A percentile compares a stretch with the other conserved stretches of the same genome.
phyloP scores from a whole-genome alignment of 2,888 invertebrate species.

The Brenthis hecate region DNA sequence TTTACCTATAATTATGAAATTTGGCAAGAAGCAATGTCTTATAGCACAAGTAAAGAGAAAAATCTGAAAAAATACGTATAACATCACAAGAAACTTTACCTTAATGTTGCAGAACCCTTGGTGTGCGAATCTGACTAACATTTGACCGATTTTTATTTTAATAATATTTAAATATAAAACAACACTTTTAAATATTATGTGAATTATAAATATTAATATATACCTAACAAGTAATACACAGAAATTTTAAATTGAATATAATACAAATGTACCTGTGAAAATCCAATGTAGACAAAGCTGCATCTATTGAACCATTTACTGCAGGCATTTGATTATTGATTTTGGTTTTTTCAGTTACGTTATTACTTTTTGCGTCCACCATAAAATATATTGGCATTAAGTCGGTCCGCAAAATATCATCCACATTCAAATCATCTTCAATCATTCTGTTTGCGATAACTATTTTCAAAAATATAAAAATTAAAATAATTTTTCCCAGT shows the following conservation, averaged over 20 bases:
- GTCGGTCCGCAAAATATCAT: slow-evolving; percentile 87
- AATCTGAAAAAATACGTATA: too few species aligned
- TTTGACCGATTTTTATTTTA: too few species aligned
- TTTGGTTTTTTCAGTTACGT: slow-evolving; percentile 38
- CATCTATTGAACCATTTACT: slow-evolving; percentile 83
- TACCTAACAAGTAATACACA: too few species aligned
- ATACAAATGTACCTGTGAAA: slow-evolving; percentile 84
- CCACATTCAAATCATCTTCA: slow-evolving; percentile 76
- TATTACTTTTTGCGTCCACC: slow-evolving; percentile 54
- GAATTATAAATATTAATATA: too few species aligned
- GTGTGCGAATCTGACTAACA: neutral
- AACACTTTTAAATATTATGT: too few species aligned
- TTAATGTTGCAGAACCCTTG: neutral
- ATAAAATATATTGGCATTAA: slow-evolving; percentile 86
- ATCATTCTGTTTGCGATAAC: slow-evolving; percentile 48
- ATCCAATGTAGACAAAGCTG: slow-evolving; percentile 84
- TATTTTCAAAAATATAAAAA: neutral
- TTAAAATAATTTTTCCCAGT: neutral
- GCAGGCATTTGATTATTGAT: slow-evolving; percentile 46
- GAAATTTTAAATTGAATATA: neutral
- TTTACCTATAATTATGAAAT: too few species aligned
- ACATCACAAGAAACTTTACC: neutral
- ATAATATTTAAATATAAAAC: too few species aligned
- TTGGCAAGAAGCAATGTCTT: too few species aligned
- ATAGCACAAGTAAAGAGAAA: too few species aligned